Percentiles rank a stretch among this genome's conserved stretches.
These are phyloP conservation scores for Drosophila serrata DNA, from an alignment of 1,140 invertebrate species.

Conservation along the genomic window DNA sequence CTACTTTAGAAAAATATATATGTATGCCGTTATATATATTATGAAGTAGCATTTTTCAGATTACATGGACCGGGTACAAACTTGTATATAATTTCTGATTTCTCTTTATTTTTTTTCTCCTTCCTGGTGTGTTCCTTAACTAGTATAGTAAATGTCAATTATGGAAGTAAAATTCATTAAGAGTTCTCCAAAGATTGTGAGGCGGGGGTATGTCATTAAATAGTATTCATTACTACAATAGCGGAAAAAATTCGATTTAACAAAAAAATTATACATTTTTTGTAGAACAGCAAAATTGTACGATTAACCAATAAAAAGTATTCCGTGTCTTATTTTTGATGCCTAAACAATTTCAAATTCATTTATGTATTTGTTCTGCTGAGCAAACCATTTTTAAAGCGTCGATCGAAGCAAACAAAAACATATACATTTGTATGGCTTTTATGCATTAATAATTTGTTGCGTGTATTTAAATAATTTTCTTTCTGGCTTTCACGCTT, in stretches of 20 bases:
- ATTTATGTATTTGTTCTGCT: slow-evolving; percentile 19
- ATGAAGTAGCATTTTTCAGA: slow-evolving; percentile 73
- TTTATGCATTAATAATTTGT: slow-evolving; percentile 74
- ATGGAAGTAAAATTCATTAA: slow-evolving; percentile 80
- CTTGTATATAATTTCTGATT: slow-evolving; percentile 74
- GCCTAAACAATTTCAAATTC: not conserved
- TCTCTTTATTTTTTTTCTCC: slow-evolving; percentile 15
- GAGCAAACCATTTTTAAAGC: slow-evolving; percentile 44
- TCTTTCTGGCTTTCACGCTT: slow-evolving; percentile 47
- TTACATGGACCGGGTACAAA: slow-evolving; percentile 83
- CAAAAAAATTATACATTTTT: not conserved
- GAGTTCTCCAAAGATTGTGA: slow-evolving; percentile 45
- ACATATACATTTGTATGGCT: slow-evolving; percentile 22
- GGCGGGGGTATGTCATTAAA: slow-evolving; percentile 17
- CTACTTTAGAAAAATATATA: slow-evolving; percentile 82
- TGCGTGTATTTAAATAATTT: slow-evolving; percentile 61
- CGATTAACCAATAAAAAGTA: not conserved
- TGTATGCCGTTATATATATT: slow-evolving; percentile 72
- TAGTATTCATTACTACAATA: slow-evolving; percentile 20
- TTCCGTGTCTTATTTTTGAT: not conserved
- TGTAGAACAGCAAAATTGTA: not conserved
- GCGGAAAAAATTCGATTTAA: not conserved
- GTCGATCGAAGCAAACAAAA: slow-evolving; percentile 36
- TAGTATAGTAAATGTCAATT: slow-evolving; percentile 62
- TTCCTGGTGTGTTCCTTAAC: slow-evolving; percentile 46